A percentile compares a stretch with the other conserved stretches of the same genome.
phyloP scores from a whole-genome alignment of 2,888 invertebrate species.

The Idaea straminata region DNA sequence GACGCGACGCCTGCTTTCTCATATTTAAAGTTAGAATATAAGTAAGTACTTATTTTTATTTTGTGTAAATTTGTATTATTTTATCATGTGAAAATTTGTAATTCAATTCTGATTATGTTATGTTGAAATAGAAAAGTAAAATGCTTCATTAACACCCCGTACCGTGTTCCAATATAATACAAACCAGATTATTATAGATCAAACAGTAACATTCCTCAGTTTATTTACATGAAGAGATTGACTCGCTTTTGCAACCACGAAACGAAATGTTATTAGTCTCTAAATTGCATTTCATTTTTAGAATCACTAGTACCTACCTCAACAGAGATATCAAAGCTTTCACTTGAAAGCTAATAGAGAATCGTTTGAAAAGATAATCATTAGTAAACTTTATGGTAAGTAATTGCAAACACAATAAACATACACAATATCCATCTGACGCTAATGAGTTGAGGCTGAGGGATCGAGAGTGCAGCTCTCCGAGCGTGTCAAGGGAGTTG shows the following conservation, averaged over 20 bases:
- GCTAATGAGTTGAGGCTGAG: conserved; percentile 85
- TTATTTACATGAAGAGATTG: background rate
- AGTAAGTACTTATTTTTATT: too few relatives aligned
- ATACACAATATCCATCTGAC: conserved; percentile 93
- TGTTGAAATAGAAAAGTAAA: background rate
- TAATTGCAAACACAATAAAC: conserved; percentile 43
- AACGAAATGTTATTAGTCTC: background rate
- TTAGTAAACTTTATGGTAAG: background rate
- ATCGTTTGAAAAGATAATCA: background rate
- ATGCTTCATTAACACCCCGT: background rate
- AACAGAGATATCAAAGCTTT: background rate
- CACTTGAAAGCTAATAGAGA: background rate
- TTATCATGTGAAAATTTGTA: too few relatives aligned
- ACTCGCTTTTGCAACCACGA: background rate
- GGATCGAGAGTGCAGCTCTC: conserved; percentile 74
- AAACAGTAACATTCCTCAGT: background rate
- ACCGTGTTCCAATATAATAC: too few relatives aligned
- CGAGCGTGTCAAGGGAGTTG: conserved; percentile 56
- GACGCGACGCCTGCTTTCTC: too few relatives aligned
- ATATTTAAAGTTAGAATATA: too few relatives aligned
- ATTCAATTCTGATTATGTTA: background rate
- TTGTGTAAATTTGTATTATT: too few relatives aligned
- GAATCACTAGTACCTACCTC: background rate
- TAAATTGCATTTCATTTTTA: background rate
- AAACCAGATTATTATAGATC: background rate